phyloP scores from a whole-genome alignment of 2,888 invertebrate genomes.

The Drosophila cognata region DNA sequence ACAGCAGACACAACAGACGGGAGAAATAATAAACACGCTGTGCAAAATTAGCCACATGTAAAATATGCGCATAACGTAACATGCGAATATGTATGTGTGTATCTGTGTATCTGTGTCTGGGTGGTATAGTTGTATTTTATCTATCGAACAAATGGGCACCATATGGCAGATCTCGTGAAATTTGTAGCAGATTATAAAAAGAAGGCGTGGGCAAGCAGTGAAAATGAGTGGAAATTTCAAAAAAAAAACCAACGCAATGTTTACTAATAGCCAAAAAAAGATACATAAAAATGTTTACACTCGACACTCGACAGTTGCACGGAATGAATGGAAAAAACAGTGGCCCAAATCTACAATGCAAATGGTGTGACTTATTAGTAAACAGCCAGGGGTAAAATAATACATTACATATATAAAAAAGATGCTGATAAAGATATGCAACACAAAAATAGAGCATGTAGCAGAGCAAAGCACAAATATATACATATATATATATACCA shows the following conservation, averaged over 20 bases:
- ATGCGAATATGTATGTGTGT: conserved; percentile 10
- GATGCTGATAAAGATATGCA: conserved; percentile 20
- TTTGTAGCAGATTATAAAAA: conserved; percentile 40
- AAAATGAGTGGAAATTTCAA: conserved; percentile 59
- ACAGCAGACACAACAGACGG: conserved; percentile 8
- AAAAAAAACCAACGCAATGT: conserved; percentile 57
- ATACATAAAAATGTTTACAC: conserved; percentile 62
- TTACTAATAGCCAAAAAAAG: conserved; percentile 65
- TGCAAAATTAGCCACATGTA: conserved; percentile 47
- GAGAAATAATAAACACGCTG: conserved; percentile 14
- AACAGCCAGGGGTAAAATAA: conserved; percentile 50
- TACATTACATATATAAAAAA: conserved; percentile 17
- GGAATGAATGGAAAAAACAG: conserved; percentile 22
- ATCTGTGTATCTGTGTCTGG: not conserved
- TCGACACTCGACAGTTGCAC: conserved; percentile 56
- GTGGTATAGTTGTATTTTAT: conserved; percentile 1
- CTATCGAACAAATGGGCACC: conserved; percentile 54
- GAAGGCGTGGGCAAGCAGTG: conserved; percentile 46
- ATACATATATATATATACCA: conserved; percentile 17
- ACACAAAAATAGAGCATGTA: conserved; percentile 21
- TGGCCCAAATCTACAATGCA: conserved; percentile 67
- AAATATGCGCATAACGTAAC: conserved; percentile 20
- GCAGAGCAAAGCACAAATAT: conserved; percentile 21
- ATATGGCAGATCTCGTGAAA: conserved; percentile 66
- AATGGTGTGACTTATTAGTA: conserved; percentile 68